Conservation (phyloP, 2,797 vertebrate species). For the Fringilla coelebs region DNA sequence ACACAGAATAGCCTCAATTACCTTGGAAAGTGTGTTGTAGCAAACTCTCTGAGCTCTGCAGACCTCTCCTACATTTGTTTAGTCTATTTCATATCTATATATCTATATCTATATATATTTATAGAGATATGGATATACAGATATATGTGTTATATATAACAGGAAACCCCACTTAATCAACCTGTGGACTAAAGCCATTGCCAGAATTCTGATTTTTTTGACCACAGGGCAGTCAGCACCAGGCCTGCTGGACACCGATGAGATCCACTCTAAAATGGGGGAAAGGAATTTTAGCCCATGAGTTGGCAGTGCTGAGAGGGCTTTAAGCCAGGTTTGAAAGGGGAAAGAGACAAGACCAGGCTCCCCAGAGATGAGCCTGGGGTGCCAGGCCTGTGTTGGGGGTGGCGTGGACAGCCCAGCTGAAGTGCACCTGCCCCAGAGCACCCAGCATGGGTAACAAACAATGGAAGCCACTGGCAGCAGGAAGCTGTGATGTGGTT, state of each 20-base stretch:
- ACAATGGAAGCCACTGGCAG: too few relatives aligned
- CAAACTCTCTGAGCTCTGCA: not conserved
- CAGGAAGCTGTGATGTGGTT: too few relatives aligned
- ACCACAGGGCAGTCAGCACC: not conserved
- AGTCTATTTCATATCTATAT: not conserved
- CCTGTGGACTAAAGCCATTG: not conserved
- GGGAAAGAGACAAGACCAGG: not conserved
- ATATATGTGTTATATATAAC: not conserved
- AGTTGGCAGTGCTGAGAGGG: not conserved
- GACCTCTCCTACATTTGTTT: not conserved
- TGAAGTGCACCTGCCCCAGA: not conserved
- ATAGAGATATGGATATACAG: not conserved
- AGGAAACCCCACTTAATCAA: not conserved
- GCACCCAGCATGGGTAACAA: too few relatives aligned
- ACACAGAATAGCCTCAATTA: not conserved
- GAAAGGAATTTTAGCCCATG: not conserved
- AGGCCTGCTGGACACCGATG: not conserved
- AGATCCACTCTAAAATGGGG: not conserved
- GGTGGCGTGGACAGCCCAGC: not conserved
- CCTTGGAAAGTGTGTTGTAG: not conserved
- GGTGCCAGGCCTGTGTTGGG: rapidly evolving
- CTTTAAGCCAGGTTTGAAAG: not conserved
- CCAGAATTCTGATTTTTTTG: not conserved
- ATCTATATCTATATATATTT: too few relatives aligned
- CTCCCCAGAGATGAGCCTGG: not conserved